Percentiles rank a stretch among this genome's conserved stretches.
Conservation (phyloP, 2,113 vertebrate genomes). For the Peromyscus polionotus region DNA sequence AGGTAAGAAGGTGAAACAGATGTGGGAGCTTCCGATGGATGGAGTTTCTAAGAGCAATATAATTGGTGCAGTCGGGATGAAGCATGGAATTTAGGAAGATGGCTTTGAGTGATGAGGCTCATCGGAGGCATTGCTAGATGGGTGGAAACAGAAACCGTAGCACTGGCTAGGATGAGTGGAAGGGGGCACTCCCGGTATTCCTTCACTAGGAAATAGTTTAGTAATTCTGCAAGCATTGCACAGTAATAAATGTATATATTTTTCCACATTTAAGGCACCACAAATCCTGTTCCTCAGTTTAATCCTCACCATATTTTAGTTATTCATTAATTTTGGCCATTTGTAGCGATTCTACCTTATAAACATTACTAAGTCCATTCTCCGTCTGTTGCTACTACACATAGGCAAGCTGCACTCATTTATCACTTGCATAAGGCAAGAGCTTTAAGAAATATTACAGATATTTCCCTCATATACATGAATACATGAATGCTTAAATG, state of each 20-base stretch:
- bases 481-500: background rate
- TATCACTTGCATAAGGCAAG: background rate
- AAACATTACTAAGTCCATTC: background rate
- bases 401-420: background rate
- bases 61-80: background rate
- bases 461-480: slow-evolving; percentile 25
- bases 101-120: background rate
- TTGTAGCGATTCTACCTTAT: background rate
- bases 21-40: background rate
- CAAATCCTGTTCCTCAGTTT: background rate
- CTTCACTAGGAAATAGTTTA: background rate
- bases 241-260: background rate
- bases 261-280: background rate
- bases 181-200: background rate
- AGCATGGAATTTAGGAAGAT: background rate
- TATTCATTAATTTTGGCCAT: background rate
- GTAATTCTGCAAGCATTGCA: background rate
- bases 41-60: background rate
- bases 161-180: background rate
- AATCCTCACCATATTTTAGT: background rate
- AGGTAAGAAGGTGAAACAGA: background rate
- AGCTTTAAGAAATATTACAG: background rate
- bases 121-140: no score
- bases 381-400: background rate
- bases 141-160: background rate